Evolutionary conservation across 2,113 vertebrate genomes (phyloP).

Genomic region (Guaruba guarouba): DNA sequence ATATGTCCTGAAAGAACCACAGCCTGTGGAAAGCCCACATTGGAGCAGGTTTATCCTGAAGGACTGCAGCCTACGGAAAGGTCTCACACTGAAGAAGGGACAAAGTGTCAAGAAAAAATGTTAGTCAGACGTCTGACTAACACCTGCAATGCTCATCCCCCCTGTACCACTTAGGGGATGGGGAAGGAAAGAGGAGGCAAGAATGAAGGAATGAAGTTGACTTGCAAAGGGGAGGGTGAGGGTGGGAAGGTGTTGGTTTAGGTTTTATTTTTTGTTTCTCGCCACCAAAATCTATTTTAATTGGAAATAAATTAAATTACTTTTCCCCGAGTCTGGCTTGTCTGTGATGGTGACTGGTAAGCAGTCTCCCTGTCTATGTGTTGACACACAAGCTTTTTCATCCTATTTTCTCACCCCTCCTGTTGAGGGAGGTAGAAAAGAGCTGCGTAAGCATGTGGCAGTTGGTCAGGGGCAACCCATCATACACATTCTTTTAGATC

Average conservation of each 20-base stretch:
- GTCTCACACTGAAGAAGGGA: background rate
- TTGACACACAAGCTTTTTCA: background rate
- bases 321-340: background rate
- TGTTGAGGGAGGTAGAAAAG: background rate
- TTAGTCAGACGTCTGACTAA: background rate
- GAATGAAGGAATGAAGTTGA: background rate
- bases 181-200: background rate
- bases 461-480: background rate
- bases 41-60: background rate
- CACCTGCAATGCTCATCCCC: fast-evolving
- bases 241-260: background rate
- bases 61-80: background rate
- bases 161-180: background rate
- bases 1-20: background rate
- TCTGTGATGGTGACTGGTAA: background rate
- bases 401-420: background rate
- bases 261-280: background rate
- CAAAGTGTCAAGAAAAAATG: background rate
- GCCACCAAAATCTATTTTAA: background rate
- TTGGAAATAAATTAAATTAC: background rate
- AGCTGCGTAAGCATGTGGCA: background rate
- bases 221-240: background rate
- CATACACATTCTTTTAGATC: background rate
- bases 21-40: background rate
- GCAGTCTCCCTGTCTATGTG: background rate